A percentile compares a stretch with the other conserved stretches of the same genome.
Evolutionary conservation across 2,888 invertebrate species (phyloP).

Genomic region (Tricholauxania praeusta): DNA sequence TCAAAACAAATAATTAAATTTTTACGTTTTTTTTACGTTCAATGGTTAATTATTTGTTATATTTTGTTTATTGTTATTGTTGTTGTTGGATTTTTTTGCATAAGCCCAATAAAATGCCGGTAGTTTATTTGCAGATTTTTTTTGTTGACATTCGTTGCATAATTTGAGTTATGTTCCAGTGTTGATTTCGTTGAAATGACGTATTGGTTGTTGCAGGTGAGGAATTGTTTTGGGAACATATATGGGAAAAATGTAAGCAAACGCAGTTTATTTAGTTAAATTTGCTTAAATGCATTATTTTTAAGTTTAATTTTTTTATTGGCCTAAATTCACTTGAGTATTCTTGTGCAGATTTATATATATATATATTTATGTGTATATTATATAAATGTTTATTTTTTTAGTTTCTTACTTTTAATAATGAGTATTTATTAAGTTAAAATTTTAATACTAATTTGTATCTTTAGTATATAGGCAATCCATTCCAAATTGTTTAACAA

Average conservation of each 20-base stretch:
- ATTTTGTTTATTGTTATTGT: constrained; percentile 41
- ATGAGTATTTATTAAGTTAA: too few species aligned
- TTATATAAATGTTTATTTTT: too few species aligned
- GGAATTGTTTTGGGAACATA: constrained; percentile 8
- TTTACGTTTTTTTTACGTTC: constrained; percentile 49
- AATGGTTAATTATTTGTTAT: constrained; percentile 45
- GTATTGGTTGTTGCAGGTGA: constrained; percentile 34
- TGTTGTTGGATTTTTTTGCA: background rate
- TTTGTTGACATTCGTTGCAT: constrained; percentile 24
- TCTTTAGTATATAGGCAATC: too few species aligned
- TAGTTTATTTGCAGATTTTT: constrained; percentile 21
- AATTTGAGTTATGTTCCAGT: background rate
- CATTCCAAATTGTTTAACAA: background rate
- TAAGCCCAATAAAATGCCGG: background rate
- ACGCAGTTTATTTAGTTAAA: constrained; percentile 48
- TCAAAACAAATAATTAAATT: constrained; percentile 66
- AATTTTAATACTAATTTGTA: too few species aligned
- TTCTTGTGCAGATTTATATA: background rate
- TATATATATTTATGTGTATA: too few species aligned
- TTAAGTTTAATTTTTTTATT: constrained; percentile 11
- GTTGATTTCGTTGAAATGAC: constrained; percentile 23
- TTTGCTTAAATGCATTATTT: constrained; percentile 23
- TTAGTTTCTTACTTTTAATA: too few species aligned
- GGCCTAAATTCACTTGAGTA: constrained; percentile 34
- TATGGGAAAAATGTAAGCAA: constrained; percentile 34